These are phyloP conservation scores for Nycticryphes semicollaris DNA, from an alignment of 2,113 vertebrate genomes.

Conservation along the genomic window DNA sequence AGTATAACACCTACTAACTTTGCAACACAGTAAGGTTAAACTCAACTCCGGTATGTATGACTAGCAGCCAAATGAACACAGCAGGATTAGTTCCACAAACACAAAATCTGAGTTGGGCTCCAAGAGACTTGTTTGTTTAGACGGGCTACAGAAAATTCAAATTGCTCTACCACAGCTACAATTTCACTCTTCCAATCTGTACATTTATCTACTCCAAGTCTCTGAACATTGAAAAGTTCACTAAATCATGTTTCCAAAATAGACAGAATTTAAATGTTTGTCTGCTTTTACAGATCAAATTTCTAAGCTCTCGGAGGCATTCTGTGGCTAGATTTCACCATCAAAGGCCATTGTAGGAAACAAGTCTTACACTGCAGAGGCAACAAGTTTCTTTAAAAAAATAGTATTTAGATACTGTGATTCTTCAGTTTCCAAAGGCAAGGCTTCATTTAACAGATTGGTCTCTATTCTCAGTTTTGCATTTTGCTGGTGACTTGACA, in stretches of 20 bases:
- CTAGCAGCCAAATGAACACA: neutral
- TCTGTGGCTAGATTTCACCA: neutral
- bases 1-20: neutral
- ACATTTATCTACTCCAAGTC: neutral
- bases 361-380: neutral
- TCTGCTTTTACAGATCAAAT: neutral
- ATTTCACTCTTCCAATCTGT: neutral
- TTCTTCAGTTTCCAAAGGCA: slow-evolving; percentile 7
- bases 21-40: neutral
- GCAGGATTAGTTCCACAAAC: neutral
- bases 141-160: neutral
- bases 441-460: slow-evolving; percentile 36
- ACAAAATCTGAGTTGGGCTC: neutral
- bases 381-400: neutral
- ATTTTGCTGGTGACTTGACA: slow-evolving; percentile 50
- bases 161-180: neutral
- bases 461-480: neutral
- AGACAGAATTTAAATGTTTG: neutral
- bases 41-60: neutral
- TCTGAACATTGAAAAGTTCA: neutral
- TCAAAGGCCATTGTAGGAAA: neutral
- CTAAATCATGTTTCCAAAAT: neutral
- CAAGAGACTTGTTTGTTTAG: neutral
- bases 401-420: neutral
- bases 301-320: neutral